phyloP scores from a whole-genome alignment of 2,888 invertebrate genomes.

The Lacanobia wlatinum region DNA sequence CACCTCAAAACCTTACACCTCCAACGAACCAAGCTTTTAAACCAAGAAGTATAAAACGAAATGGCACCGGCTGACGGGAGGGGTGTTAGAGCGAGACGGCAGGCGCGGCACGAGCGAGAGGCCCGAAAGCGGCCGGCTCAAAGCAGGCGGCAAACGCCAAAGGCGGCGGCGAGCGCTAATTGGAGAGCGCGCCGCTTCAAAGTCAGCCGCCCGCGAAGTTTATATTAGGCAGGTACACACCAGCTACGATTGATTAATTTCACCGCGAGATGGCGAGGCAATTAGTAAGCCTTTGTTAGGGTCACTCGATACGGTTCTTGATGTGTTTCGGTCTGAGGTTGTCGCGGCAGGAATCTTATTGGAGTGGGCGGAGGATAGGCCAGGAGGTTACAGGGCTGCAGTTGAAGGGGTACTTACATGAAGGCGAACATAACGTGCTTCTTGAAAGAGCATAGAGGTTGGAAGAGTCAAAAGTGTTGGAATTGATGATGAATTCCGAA shows the following conservation, averaged over 20 bases:
- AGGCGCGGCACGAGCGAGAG: constrained; percentile 68
- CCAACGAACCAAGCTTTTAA: constrained; percentile 58
- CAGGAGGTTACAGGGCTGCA: not conserved
- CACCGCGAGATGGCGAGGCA: constrained; percentile 85
- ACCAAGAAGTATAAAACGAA: constrained; percentile 68
- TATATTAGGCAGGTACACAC: constrained; percentile 87
- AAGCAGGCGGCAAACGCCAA: constrained; percentile 88
- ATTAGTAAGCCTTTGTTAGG: constrained; percentile 87
- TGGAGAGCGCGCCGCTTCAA: constrained; percentile 89
- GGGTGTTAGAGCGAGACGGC: constrained; percentile 70
- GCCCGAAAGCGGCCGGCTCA: constrained; percentile 75
- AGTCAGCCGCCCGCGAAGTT: constrained; percentile 87
- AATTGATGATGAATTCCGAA: not conserved
- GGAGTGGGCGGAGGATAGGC: constrained; percentile 56
- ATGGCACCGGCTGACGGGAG: constrained; percentile 70
- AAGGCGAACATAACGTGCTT: not conserved
- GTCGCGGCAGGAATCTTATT: constrained; percentile 62
- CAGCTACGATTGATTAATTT: constrained; percentile 87
- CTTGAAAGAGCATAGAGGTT: not conserved
- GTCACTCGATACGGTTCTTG: constrained; percentile 67
- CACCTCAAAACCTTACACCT: constrained; percentile 61
- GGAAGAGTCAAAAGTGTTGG: not conserved
- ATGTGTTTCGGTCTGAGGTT: constrained; percentile 52
- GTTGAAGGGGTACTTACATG: not conserved
- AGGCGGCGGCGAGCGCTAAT: constrained; percentile 90